A percentile compares a stretch with the other conserved stretches of the same genome.
Conservation (phyloP, 2,888 invertebrate species). For the Coleophora flavipennella region DNA sequence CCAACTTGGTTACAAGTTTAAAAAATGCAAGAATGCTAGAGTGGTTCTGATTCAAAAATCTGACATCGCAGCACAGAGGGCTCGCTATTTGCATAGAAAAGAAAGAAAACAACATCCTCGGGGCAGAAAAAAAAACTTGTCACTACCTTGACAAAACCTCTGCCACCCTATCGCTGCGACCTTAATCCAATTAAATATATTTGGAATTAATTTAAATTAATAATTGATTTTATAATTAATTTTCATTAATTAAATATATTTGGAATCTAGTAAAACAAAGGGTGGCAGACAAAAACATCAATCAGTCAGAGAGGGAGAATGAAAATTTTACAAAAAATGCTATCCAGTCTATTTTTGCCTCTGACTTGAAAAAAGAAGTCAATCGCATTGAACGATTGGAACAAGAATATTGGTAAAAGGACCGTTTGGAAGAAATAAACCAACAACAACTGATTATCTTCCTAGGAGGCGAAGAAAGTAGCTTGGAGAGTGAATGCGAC, state of each 20-base stretch:
- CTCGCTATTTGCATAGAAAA: constrained; percentile 17
- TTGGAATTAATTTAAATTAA: constrained; percentile 12
- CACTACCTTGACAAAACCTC: constrained; percentile 12
- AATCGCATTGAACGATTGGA: constrained; percentile 12
- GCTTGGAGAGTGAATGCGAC: constrained; percentile 4
- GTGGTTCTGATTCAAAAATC: constrained; percentile 16
- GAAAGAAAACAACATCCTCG: constrained; percentile 17
- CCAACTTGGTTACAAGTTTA: constrained; percentile 10
- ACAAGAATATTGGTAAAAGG: constrained; percentile 12
- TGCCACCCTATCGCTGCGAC: constrained; percentile 10
- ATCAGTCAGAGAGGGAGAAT: too few relatives aligned
- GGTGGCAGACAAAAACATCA: neutral
- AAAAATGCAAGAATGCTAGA: constrained; percentile 8
- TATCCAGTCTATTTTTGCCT: too few relatives aligned
- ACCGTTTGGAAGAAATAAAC: constrained; percentile 8
- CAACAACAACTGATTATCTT: constrained; percentile 7
- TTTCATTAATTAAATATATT: neutral
- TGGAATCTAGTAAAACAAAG: neutral
- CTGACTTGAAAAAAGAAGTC: constrained; percentile 8
- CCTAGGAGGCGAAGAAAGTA: constrained; percentile 9
- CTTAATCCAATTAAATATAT: constrained; percentile 11
- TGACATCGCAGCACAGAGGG: constrained; percentile 21
- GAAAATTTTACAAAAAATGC: too few relatives aligned
- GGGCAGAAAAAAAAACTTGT: constrained; percentile 19
- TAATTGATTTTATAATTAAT: constrained; percentile 3